Evolutionary conservation across 2,113 vertebrate genomes (phyloP), one percentile per base, ranked within the genome.

Genomic region (Phyllostomus discolor): DNA sequence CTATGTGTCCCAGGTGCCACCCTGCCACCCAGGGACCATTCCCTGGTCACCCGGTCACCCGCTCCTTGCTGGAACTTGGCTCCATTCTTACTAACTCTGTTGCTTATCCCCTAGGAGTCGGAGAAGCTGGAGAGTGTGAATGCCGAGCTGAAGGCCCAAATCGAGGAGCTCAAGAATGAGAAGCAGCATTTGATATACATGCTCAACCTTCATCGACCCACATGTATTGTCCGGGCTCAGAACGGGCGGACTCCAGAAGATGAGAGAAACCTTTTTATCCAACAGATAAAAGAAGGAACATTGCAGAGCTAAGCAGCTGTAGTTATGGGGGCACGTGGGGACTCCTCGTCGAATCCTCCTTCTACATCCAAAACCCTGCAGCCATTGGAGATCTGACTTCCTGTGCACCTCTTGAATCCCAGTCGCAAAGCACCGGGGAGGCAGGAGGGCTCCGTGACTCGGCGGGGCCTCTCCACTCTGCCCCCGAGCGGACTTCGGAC

Each of bases 101-200:
- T 92, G 4, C 93, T 93, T 98, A 70, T 95, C 24, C 95, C 92
- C 82, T 88, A 99, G 99, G 99, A 99, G 95, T 99, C 99, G 0
- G 99, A 99, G 98, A 99, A 99, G 97, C 98, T 99, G 98, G 99
- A 99, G 98, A 98, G 98, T 0, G 99, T 99, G 94, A 99, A 99
- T 41, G 98, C 99, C 0, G 99, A 99, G n/a, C 97, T 99, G 98
- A 99, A 99, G 98, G 99, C 99, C 70, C 99, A 99, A 97, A 99
- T 99, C 0, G 99, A 99, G 98, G 99, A 99, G 97, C 98, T 99
- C 95, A 99, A 99, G 98, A 99, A 99, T 0, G 99, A 99, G 98
- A 99, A 99, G 98, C 99, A 99, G 98, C 99, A 99, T 98, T 98
- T 99, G 98, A 99, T 99, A 97, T 99, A 99, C 98, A 99, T 99